Conservation (phyloP, 2,113 vertebrate species). For the zebrafish (Danio rerio) region DNA sequence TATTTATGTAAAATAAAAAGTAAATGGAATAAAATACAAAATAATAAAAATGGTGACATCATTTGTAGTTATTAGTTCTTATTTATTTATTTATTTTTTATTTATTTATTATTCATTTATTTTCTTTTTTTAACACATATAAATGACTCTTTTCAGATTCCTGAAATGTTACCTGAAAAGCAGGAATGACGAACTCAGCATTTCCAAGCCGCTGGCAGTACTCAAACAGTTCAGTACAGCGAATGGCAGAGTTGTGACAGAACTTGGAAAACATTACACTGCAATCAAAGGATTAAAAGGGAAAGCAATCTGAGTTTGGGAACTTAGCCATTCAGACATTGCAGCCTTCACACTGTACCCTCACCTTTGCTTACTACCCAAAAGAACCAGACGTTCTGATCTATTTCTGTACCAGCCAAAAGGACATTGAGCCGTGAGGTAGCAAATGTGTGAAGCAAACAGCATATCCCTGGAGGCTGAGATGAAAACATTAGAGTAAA, state of each 20-base stretch:
- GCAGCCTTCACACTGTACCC: conserved; percentile 15
- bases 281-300: conserved; percentile 32
- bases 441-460: conserved; percentile 90
- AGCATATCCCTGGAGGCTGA: conserved; percentile 84
- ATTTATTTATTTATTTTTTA: no score
- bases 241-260: conserved; percentile 81
- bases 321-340: background rate
- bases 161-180: conserved; percentile 85
- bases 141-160: no score
- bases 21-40: no score
- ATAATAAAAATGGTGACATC: no score
- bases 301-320: background rate
- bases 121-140: no score
- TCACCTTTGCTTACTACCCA: conserved; percentile 87
- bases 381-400: conserved; percentile 80
- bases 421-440: conserved; percentile 80
- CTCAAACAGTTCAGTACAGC: conserved; percentile 86
- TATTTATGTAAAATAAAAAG: no score
- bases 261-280: conserved; percentile 83
- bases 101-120: no score
- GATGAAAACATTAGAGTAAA: conserved; percentile 35
- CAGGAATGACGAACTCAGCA: conserved; percentile 75
- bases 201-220: conserved; percentile 83
- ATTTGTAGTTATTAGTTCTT: no score
- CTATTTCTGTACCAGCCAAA: conserved; percentile 82